Evolutionary conservation across 64 coral and sea anemone genomes (phyloP), one percentile per base, ranked within the genome.

Genomic region (Actinia tenebrosa): DNA sequence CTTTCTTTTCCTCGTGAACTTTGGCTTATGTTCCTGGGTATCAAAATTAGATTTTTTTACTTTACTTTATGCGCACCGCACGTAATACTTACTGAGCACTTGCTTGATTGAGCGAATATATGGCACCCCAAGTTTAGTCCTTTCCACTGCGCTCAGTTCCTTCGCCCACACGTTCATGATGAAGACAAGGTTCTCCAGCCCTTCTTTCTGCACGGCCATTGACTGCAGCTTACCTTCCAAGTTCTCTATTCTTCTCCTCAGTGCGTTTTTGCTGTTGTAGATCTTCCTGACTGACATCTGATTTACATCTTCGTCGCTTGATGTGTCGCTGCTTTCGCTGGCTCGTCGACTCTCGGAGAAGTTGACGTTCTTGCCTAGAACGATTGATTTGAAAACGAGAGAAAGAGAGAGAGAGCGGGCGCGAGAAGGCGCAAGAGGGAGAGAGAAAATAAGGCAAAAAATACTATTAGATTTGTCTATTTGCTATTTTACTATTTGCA

Each of bases 71-170:
- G 25, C 69, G 25, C 69, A 72, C 6, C 14, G 8, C 17, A 75
- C 6, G 17, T 5, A n/a, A 75, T 81, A 85, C 83, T 85, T 37
- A 85, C 83, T 85, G 11, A 85, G 60, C 30, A 85, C 60, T 85
- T 85, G 52, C 42, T 85, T 85, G 19, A 85, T 55, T 15, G 83
- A 85, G 4, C 83, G 83, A 85, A 85, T 85, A 15, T 85, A 85
- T 1, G 83, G 83, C 3, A 85, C 83, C 3, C 83, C 83, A 5
- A 85, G 83, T 25, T 85, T 85, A 5, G 83, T 85, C 25, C 83
- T 58, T 19, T 85, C 83, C n/a, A 85, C 83, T 3, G 44, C 19
- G 53, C 83, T 58, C 11, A 85, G 56, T 10, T 85, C 83, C 8
- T 8, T 44, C 60, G 83, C 59, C 83, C 83, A 85, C 18, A 9